Evolutionary conservation across 2,888 invertebrate genomes (phyloP), one percentile per base, ranked within the genome.

Genomic region (Piscicola geometra): DNA sequence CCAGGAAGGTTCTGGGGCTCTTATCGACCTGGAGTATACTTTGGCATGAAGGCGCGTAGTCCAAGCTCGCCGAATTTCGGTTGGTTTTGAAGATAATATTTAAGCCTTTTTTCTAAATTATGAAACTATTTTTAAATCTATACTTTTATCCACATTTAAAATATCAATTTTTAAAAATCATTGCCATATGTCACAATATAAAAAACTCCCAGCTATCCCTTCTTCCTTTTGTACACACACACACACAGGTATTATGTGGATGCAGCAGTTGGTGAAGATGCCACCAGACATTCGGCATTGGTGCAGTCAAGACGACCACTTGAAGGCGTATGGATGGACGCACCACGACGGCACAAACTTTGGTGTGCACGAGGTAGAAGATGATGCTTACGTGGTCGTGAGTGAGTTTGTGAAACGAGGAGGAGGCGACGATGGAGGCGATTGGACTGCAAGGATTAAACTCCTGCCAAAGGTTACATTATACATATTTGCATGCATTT

Each of bases 291-390:
- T 92, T 87, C 79, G 94, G 79, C 95, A 97, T 84, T 93, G 93
- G 92, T 97, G 96, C 84, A 92, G 94, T 76, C 93, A 94, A 73
- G 84, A 82, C 21, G 85, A 86, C 79, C 78, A 79, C 1, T 78
- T 85, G n/a, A 79, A 79, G 9, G 81, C 90, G 64, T 91, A 94
- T 83, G 92, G 93, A 0, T 99, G 99, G 99, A 85, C 90, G 3
- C 90, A 92, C 79, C 98, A 99, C 83, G 97, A 99, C 84, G 97
- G 97, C 0, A 88, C 89, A 52, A 90, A 90, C 9, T 98, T 98
- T 86, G 99, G 99, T 0, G 88, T 92, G 50, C 98, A 99, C 85
- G 89, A 91, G 81, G 92, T 98, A 75, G 86, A 89, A 0, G 99
- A 99, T 82, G 89, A 90, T 0, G 90, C 91, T 0, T 90, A 92